phyloP scores from a whole-genome alignment of 1,140 invertebrate genomes.

The Drosophila grimshawi region DNA sequence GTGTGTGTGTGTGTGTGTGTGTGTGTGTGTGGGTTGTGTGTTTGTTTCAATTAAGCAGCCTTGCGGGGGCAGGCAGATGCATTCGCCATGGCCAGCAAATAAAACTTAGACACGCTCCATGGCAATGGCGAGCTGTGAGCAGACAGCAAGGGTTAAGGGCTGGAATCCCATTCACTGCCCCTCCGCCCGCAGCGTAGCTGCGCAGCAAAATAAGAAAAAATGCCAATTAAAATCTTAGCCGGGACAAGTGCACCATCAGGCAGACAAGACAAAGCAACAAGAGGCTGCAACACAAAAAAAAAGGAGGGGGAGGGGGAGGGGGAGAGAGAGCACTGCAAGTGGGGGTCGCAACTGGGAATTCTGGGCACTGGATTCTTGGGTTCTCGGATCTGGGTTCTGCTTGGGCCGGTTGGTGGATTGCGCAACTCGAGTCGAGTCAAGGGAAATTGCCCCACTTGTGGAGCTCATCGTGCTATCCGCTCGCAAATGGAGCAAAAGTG shows the following conservation, averaged over 20 bases:
- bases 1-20: conserved; percentile 23
- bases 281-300: background rate
- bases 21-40: conserved; percentile 37
- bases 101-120: conserved; percentile 77
- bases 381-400: background rate
- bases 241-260: conserved; percentile 69
- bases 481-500: conserved; percentile 77
- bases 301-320: background rate
- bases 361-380: background rate
- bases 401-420: conserved; percentile 21
- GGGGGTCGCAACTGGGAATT: conserved; percentile 12
- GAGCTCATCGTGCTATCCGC: conserved; percentile 71
- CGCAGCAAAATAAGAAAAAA: conserved; percentile 52
- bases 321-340: conserved; percentile 11
- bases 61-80: background rate
- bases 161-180: background rate
- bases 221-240: conserved; percentile 81
- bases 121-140: conserved; percentile 6
- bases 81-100: conserved; percentile 80
- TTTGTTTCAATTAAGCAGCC: conserved; percentile 69
- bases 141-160: conserved; percentile 33
- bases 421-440: conserved; percentile 36
- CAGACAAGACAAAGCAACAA: conserved; percentile 24
- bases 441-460: conserved; percentile 77
- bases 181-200: background rate